Percentiles rank a stretch among this genome's conserved stretches.
These are phyloP conservation scores for Barypeithes pellucidus DNA, from an alignment of 2,888 invertebrate genomes.

Conservation along the genomic window DNA sequence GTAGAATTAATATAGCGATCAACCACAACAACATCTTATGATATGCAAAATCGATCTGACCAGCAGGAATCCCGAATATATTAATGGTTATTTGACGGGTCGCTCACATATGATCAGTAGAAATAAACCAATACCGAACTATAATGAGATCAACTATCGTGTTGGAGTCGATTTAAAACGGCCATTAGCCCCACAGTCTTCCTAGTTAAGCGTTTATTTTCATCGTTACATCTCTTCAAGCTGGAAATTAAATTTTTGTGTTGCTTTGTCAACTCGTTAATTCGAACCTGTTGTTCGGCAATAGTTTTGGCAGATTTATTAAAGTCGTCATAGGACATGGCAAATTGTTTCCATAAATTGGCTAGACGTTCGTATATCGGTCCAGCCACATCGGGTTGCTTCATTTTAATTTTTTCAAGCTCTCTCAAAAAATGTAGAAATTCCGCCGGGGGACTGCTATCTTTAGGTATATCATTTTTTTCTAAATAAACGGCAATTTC, in stretches of 20 bases:
- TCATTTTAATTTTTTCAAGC: neutral
- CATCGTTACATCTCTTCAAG: neutral
- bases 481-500: neutral
- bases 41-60: neutral
- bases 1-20: neutral
- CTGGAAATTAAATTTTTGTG: neutral
- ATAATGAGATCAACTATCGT: neutral
- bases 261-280: constrained; percentile 2
- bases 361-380: neutral
- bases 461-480: neutral
- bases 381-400: neutral
- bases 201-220: neutral
- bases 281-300: neutral
- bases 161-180: neutral
- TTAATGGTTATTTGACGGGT: too few species aligned
- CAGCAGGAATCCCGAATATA: too few species aligned
- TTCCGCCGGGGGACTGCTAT: neutral
- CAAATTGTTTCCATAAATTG: too few species aligned
- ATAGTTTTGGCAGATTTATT: neutral
- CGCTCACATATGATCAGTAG: too few species aligned
- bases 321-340: neutral
- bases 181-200: neutral
- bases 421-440: neutral
- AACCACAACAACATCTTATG: constrained; percentile 3
- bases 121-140: too few species aligned